phyloP scores from a whole-genome alignment of 2,113 vertebrate genomes.

The Muscicapa adusta region DNA sequence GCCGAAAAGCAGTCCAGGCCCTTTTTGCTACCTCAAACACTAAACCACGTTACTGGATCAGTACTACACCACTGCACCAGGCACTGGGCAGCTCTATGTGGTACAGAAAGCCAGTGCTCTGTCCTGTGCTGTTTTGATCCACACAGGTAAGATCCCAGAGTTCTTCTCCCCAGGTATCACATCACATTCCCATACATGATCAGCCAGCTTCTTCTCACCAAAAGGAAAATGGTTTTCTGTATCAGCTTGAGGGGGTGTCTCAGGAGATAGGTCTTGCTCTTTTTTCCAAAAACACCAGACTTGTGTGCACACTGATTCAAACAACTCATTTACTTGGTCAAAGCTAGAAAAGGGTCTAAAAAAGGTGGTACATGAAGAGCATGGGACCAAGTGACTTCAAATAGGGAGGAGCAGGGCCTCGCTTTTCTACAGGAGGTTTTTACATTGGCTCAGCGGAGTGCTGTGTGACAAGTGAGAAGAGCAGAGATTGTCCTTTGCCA shows the following conservation, averaged over 20 bases:
- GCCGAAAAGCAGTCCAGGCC: not conserved
- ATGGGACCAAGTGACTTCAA: not conserved
- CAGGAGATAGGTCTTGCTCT: not conserved
- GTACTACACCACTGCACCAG: not conserved
- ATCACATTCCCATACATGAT: fast-evolving
- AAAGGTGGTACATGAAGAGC: not conserved
- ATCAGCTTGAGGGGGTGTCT: not conserved
- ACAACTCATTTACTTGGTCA: not conserved
- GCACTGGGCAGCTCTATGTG: fast-evolving
- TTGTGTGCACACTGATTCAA: not conserved
- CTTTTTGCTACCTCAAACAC: not conserved
- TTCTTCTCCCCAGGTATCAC: not conserved
- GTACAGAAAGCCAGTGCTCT: not conserved
- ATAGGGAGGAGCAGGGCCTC: not conserved
- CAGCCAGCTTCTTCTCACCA: not conserved
- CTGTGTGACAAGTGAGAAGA: not conserved
- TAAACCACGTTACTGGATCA: not conserved
- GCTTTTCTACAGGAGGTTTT: not conserved
- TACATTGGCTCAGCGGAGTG: not conserved
- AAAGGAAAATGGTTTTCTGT: not conserved
- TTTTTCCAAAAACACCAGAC: not conserved
- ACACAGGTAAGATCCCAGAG: not conserved
- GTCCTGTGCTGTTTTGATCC: not conserved
- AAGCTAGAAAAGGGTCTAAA: not conserved
- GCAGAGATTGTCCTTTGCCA: not conserved